Percentiles rank a stretch among this genome's conserved stretches.
Conservation (phyloP, 2,888 invertebrate genomes). For the Drosophila pegasa region DNA sequence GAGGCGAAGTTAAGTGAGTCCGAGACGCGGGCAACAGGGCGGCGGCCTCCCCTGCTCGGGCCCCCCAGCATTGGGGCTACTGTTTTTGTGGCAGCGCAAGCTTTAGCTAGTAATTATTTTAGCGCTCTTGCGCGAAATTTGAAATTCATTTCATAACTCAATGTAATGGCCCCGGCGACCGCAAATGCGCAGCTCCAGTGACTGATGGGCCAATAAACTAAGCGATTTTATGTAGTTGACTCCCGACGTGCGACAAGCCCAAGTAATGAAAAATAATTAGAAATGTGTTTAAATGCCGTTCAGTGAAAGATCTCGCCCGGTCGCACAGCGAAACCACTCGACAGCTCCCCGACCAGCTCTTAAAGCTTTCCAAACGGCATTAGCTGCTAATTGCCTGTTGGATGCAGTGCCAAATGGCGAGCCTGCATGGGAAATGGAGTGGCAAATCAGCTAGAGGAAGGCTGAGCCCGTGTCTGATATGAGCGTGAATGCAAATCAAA, state of each 20-base stretch:
- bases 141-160: constrained; percentile 80
- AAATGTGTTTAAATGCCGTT: constrained; percentile 62
- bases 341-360: constrained; percentile 26
- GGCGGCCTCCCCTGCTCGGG: constrained; percentile 11
- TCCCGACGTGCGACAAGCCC: constrained; percentile 62
- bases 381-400: constrained; percentile 67
- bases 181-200: constrained; percentile 70
- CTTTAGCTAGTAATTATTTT: constrained; percentile 71
- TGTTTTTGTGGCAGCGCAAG: constrained; percentile 43
- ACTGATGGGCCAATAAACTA: constrained; percentile 81
- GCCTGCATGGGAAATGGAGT: constrained; percentile 32
- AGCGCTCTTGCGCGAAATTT: constrained; percentile 77
- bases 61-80: constrained; percentile 41
- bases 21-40: not conserved
- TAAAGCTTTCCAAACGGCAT: constrained; percentile 49
- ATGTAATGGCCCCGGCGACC: constrained; percentile 71
- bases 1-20: constrained; percentile 27
- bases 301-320: constrained; percentile 40
- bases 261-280: constrained; percentile 78
- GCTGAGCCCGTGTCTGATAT: constrained; percentile 21
- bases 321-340: constrained; percentile 10
- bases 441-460: constrained; percentile 39
- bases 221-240: constrained; percentile 73
- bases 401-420: constrained; percentile 48
- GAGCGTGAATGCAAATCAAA: constrained; percentile 42